A percentile compares a stretch with the other conserved stretches of the same genome.
These are phyloP conservation scores for Peromyscus attwateri DNA, from an alignment of 2,797 vertebrate genomes.

Conservation along the genomic window DNA sequence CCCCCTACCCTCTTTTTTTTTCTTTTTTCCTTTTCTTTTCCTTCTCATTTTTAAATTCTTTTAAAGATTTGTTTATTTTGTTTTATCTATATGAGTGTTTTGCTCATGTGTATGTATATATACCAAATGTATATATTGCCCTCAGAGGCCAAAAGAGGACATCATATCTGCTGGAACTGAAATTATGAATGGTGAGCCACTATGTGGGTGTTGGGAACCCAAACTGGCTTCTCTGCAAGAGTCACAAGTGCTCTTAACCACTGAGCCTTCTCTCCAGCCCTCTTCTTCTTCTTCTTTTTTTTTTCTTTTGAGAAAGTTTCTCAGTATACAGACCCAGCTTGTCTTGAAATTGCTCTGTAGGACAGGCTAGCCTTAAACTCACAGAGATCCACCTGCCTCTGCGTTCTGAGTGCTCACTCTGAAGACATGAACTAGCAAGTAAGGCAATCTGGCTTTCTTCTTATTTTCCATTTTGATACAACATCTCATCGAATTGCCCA, in stretches of 20 bases:
- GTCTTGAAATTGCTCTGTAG: background rate
- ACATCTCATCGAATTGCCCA: background rate
- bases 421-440: background rate
- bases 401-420: background rate
- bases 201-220: background rate
- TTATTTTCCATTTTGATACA: background rate
- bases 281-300: background rate
- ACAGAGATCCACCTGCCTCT: background rate
- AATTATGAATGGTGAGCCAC: background rate
- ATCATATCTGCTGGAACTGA: background rate
- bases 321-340: background rate
- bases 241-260: background rate
- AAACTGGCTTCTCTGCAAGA: background rate
- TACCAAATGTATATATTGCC: background rate
- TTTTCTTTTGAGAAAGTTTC: background rate
- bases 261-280: background rate
- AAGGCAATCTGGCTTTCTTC: background rate
- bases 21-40: background rate
- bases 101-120: background rate
- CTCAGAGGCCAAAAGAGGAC: background rate
- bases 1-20: background rate
- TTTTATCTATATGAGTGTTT: background rate
- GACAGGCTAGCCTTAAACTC: background rate
- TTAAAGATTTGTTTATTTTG: background rate
- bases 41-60: background rate